These are phyloP conservation scores for Drosophila subquinaria DNA, from an alignment of 2,888 invertebrate species.

Conservation along the genomic window DNA sequence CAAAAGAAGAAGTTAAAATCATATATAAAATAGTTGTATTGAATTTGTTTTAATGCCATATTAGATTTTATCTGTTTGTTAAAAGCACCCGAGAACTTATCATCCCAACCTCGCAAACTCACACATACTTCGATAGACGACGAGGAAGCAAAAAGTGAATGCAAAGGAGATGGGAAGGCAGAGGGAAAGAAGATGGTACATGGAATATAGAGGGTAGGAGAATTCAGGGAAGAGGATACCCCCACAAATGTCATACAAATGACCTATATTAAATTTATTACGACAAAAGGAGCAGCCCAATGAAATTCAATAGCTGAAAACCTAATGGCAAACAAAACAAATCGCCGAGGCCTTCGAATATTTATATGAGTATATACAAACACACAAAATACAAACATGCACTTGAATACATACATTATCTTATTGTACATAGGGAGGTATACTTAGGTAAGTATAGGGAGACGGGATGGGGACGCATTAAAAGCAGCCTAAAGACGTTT, in stretches of 20 bases:
- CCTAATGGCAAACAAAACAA: constrained; percentile 78
- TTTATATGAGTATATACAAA: constrained; percentile 23
- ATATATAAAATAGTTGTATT: no score
- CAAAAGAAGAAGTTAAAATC: no score
- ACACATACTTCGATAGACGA: no score
- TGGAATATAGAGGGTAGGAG: not conserved
- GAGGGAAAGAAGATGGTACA: constrained; percentile 1
- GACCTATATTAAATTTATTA: constrained; percentile 83
- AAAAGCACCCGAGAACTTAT: no score
- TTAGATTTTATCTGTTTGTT: no score
- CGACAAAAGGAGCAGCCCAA: constrained; percentile 69
- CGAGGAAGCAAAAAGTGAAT: no score
- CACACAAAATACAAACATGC: constrained; percentile 1
- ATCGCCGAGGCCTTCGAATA: constrained; percentile 67
- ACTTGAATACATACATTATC: constrained; percentile 34
- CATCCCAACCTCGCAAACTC: no score
- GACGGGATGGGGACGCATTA: constrained; percentile 40
- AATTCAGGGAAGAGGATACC: constrained; percentile 29
- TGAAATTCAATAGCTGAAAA: constrained; percentile 77
- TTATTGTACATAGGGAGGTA: constrained; percentile 32
- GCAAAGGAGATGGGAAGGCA: not conserved
- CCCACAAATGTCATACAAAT: constrained; percentile 78
- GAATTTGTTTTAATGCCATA: no score
- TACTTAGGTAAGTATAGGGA: constrained; percentile 41
- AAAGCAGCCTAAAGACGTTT: constrained; percentile 71